These are phyloP conservation scores for Zophobas morio DNA, from an alignment of 1,140 invertebrate species.

Conservation along the genomic window DNA sequence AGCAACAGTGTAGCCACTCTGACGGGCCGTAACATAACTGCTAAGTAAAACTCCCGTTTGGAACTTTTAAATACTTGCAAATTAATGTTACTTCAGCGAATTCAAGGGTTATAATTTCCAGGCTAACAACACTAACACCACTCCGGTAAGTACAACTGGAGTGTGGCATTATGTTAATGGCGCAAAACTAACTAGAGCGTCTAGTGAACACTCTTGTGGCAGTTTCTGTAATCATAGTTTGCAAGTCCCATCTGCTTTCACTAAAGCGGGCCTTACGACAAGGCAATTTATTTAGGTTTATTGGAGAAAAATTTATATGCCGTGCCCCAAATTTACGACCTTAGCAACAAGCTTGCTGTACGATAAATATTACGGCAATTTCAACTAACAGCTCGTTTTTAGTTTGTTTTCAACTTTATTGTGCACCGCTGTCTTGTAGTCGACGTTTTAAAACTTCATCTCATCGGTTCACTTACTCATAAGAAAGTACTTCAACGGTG, in stretches of 20 bases:
- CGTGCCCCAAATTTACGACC: constrained; percentile 14
- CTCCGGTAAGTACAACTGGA: constrained; percentile 17
- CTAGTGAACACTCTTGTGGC: constrained; percentile 19
- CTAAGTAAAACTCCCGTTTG: neutral
- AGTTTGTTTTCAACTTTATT: constrained; percentile 8
- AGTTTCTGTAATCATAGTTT: constrained; percentile 35
- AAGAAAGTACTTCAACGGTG: neutral
- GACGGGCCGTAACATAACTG: constrained; percentile 8
- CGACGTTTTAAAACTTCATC: constrained; percentile 4
- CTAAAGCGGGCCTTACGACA: constrained; percentile 30
- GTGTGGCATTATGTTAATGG: constrained; percentile 34
- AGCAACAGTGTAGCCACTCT: neutral
- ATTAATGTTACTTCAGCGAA: constrained; percentile 1
- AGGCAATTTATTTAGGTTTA: constrained; percentile 23
- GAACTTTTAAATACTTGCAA: constrained; percentile 27
- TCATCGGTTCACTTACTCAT: neutral
- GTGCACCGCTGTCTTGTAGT: neutral
- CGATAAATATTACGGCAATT: constrained; percentile 24
- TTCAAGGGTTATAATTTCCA: constrained; percentile 25
- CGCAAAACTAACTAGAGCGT: constrained; percentile 32
- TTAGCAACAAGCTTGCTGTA: constrained; percentile 17
- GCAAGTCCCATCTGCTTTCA: constrained; percentile 30
- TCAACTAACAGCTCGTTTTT: constrained; percentile 22
- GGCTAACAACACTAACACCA: constrained; percentile 17
- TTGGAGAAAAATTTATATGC: constrained; percentile 28